Base-by-base conservation (phyloP, 2,888 invertebrate genomes). In the Ochropacha duplaris region DNA sequence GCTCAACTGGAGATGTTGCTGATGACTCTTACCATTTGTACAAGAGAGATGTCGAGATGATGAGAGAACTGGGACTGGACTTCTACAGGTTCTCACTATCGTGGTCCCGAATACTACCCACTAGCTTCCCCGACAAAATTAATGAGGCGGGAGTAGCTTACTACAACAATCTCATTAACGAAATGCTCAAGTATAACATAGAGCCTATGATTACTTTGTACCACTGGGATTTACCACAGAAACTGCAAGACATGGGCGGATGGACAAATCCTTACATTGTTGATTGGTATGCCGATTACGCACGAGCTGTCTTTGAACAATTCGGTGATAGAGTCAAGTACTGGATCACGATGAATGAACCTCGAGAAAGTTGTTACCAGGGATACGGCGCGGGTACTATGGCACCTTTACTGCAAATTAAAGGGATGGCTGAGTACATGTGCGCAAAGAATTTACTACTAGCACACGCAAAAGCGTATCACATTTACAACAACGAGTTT, bases 61-160 rank as follows among this genome's bases (percentile, higher is more conserved):
- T 93, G 60, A 79, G 84, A 44, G 81, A 90, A 60, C 69, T 93
- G 4, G 90, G 90, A 0, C 76, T 91, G 0, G 83, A 94, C 61
- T 88, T 83, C 67, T 94, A 94, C 73, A 83, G 94, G 22, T 94
- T 94, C 68, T 94, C 94, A 0, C 71, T 94, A 11, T 92, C 94
- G 0, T 96, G 96, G 96, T 68, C 94, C 0, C 82, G 96, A 39
- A 84, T 96, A 16, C 76, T 95, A 52, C 94, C 95, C 0, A 93
- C 89, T 34, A 94, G 94, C 50, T 90, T 91, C 57, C 74, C 88
- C 1, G 85, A 93, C 54, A 71, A 85, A 11, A 79, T 94, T 22
- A 96, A 95, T 74, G 77, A 91, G 66, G 90, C 88, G 4, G 83
- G 80, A 22, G 77, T 82, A 1, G 57, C 68, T 2, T 82, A 80